These are phyloP conservation scores for Florisuga fusca DNA, from an alignment of 2,797 vertebrate genomes.

Conservation along the genomic window DNA sequence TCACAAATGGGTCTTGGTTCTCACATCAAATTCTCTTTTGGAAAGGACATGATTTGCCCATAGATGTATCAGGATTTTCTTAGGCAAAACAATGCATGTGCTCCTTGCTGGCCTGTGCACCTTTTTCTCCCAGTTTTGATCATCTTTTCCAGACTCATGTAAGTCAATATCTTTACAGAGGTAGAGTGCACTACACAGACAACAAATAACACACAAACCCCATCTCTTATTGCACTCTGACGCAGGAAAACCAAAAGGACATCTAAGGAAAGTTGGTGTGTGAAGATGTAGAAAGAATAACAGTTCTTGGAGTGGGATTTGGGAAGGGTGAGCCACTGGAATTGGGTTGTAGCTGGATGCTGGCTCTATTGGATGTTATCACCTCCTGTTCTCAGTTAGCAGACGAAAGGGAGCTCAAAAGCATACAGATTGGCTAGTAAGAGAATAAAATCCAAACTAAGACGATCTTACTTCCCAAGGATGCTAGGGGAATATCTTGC, in stretches of 20 bases:
- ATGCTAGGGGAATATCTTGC: slow-evolving; percentile 60
- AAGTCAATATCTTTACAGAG: not conserved
- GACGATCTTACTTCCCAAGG: slow-evolving; percentile 26
- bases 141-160: not conserved
- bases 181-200: not conserved
- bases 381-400: slow-evolving; percentile 42
- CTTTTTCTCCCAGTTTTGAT: not conserved
- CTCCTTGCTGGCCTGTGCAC: not conserved
- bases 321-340: not conserved
- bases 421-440: slow-evolving; percentile 17
- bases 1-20: not conserved
- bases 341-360: slow-evolving; percentile 25
- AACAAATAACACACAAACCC: not conserved
- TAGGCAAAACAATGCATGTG: not conserved
- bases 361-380: slow-evolving; percentile 6
- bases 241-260: not conserved
- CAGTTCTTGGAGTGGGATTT: slow-evolving; percentile 17
- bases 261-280: not conserved
- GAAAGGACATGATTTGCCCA: not conserved
- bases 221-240: not conserved
- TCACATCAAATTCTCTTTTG: not conserved
- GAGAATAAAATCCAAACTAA: slow-evolving; percentile 16
- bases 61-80: not conserved
- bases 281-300: slow-evolving; percentile 18
- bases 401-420: slow-evolving; percentile 1